A percentile compares a stretch with the other conserved stretches of the same genome.
phyloP scores from a whole-genome alignment of 2,797 vertebrate genomes.

The Carduelis carduelis region DNA sequence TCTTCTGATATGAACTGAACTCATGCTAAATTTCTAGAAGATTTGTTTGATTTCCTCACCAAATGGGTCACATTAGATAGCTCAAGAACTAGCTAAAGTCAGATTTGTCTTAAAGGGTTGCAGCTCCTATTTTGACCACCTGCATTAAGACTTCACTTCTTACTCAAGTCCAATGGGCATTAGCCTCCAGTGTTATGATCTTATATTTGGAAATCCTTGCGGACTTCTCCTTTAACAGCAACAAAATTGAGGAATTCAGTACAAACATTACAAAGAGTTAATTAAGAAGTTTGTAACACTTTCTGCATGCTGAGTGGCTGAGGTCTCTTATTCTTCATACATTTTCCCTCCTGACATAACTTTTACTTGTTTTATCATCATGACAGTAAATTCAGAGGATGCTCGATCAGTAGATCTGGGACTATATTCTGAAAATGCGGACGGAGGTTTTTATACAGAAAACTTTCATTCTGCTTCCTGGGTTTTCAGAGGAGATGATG shows the following conservation, averaged over 20 bases:
- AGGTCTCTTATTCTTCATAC: not conserved
- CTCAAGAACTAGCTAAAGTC: not conserved
- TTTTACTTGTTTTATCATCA: not conserved
- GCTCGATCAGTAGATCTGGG: slow-evolving; percentile 76
- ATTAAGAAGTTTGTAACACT: not conserved
- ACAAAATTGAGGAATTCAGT: not conserved
- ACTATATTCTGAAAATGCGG: slow-evolving; percentile 74
- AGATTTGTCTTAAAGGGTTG: not conserved
- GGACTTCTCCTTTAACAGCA: not conserved
- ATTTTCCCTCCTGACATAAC: not conserved
- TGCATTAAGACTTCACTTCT: not conserved
- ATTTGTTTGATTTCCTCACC: not conserved
- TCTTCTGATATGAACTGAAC: not conserved
- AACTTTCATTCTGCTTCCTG: slow-evolving; percentile 90
- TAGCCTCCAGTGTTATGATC: not conserved
- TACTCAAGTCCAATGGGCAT: not conserved
- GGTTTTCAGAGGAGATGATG: slow-evolving; percentile 87
- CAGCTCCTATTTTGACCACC: not conserved
- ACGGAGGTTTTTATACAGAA: slow-evolving; percentile 88
- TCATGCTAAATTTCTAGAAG: not conserved
- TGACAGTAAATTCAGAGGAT: slow-evolving; percentile 83
- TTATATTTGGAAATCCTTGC: not conserved
- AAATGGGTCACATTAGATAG: not conserved
- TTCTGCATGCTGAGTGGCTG: not conserved
- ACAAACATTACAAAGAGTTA: not conserved